Evolutionary conservation across 2,888 invertebrate species (phyloP).

Genomic region (Heliconius erato): DNA sequence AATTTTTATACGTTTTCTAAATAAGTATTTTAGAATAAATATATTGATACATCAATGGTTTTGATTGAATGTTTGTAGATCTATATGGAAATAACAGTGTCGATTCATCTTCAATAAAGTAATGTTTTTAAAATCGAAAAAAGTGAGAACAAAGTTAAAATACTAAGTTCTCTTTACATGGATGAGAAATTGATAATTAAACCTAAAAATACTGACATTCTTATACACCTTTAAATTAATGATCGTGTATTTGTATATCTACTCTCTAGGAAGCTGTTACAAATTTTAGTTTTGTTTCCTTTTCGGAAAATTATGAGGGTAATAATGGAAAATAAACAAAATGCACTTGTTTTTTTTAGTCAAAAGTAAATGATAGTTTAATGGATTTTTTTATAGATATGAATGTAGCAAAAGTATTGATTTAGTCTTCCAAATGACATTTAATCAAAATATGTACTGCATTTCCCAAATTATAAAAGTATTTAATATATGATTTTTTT

Average conservation of each 20-base stretch:
- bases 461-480: neutral
- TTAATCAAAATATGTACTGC: neutral
- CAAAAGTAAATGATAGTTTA: too few species aligned
- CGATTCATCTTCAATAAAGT: neutral
- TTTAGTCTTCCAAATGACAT: neutral
- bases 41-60: too few species aligned
- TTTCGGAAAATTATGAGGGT: neutral
- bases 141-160: too few species aligned
- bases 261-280: too few species aligned
- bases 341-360: neutral
- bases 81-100: too few species aligned
- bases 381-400: neutral
- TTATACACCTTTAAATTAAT: neutral
- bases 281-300: neutral
- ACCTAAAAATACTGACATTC: neutral
- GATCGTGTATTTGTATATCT: too few species aligned
- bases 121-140: too few species aligned
- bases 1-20: too few species aligned
- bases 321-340: neutral
- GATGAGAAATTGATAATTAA: too few species aligned
- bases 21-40: too few species aligned
- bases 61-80: too few species aligned
- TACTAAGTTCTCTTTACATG: too few species aligned
- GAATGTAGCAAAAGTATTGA: neutral
- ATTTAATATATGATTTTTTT: neutral